Evolutionary conservation across 2,113 vertebrate genomes (phyloP), one percentile per base, ranked within the genome.

Genomic region (Colaptes auratus): DNA sequence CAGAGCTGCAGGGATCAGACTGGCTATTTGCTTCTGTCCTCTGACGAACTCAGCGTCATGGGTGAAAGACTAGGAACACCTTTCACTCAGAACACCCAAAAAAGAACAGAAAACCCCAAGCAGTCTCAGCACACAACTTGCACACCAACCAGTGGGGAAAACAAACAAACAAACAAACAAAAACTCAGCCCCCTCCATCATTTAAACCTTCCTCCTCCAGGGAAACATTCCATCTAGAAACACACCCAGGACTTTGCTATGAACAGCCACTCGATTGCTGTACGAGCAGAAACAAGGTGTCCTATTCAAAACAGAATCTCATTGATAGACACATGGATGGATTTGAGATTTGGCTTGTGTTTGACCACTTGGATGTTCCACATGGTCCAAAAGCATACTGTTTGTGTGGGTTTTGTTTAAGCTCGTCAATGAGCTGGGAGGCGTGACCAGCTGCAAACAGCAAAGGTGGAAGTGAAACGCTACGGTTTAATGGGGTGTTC

Each of bases 21-120:
- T 93, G 95, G 92, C 95, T 95, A 95, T 86, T 96, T 96, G 92
- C 80, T 96, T 93, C 89, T 91, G 89, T 93, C 91, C 71, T 93
- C 86, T 82, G 89, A 91, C 86, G 88, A 92, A 84, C 85, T 93
- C 92, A 93, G 76, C 71, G 71, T 61, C 88, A 84, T 6, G 94
- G 64, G 92, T 88, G 55, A 95, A 91, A 90, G 61, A 56, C 94
- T 92, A 90, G 42, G 35, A 82, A 73, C 33, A 17, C 50, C 39
- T 88, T 88, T 67, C n/a, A 80, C 74, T 86, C 2, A 64, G 15
- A 44, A 7, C 14, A 44, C 39, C 39, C 23, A 35, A 27, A 27
- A 6, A 36, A 15, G 9, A 72, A 58, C 0, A 78, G 28, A 66
- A 66, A 93, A 80, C 30, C 1, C 10, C 78, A 92, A 61, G 75